Evolutionary conservation across 2,888 invertebrate genomes (phyloP).

Genomic region (Poecilobothrus nobilitatus): DNA sequence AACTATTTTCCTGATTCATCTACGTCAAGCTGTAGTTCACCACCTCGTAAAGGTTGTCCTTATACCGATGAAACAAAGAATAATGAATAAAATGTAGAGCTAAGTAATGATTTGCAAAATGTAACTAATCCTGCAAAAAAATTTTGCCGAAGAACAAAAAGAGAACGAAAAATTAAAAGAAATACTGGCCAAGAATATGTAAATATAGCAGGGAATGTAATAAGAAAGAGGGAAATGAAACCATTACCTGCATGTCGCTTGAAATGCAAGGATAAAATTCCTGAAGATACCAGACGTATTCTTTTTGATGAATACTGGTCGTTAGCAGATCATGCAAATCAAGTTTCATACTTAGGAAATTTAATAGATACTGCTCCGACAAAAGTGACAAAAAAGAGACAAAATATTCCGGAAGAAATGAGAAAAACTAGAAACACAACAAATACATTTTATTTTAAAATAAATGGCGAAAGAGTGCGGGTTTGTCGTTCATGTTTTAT

Average conservation of each 20-base stretch:
- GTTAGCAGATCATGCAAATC: background rate
- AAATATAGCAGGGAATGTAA: background rate
- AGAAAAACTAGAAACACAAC: conserved; percentile 6
- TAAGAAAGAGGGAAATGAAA: conserved; percentile 5
- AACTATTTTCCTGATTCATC: conserved; percentile 5
- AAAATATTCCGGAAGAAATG: background rate
- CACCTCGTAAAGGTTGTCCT: no score
- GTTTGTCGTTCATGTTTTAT: conserved; percentile 6
- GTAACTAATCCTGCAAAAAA: background rate
- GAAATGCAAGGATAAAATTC: background rate
- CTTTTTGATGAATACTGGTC: conserved; percentile 7
- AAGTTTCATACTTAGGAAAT: conserved; percentile 7
- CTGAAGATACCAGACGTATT: background rate
- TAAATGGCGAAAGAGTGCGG: background rate
- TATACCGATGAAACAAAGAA: no score
- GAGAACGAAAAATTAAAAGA: background rate
- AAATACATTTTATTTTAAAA: background rate
- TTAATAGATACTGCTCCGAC: conserved; percentile 2
- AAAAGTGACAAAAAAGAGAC: background rate
- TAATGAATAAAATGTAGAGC: no score
- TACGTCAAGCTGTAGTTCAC: background rate
- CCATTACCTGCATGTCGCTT: background rate
- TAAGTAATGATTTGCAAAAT: background rate
- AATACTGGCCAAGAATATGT: background rate
- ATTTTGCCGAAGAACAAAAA: background rate